These are phyloP conservation scores for Perdita meconis DNA, from an alignment of 2,888 invertebrate genomes.

Conservation along the genomic window DNA sequence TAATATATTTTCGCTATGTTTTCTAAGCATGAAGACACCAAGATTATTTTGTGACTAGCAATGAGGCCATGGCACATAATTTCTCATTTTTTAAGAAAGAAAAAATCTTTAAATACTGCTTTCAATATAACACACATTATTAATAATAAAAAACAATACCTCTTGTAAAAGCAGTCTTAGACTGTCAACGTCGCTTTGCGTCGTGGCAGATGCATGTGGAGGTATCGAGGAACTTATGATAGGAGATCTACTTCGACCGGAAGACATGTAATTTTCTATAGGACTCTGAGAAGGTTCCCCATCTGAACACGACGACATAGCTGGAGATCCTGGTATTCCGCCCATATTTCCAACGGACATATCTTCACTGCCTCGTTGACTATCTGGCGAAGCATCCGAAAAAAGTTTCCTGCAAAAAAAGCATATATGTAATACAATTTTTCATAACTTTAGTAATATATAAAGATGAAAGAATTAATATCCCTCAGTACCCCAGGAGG, in stretches of 20 bases:
- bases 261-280: conserved; percentile 79
- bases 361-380: conserved; percentile 76
- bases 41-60: conserved; percentile 20
- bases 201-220: conserved; percentile 83
- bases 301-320: conserved; percentile 82
- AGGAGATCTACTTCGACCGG: conserved; percentile 80
- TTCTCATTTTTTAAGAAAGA: conserved; percentile 46
- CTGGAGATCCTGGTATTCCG: conserved; percentile 80
- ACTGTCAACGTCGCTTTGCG: conserved; percentile 89
- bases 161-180: conserved; percentile 91
- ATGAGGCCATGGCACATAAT: conserved; percentile 48
- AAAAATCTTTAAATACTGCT: neutral
- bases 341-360: conserved; percentile 72
- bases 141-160: conserved; percentile 85
- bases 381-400: conserved; percentile 80
- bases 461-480: conserved; percentile 20
- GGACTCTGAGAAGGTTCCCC: conserved; percentile 82
- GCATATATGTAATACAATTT: neutral
- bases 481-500: conserved; percentile 78
- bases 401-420: conserved; percentile 75
- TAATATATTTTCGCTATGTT: neutral
- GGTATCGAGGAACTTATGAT: conserved; percentile 83
- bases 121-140: conserved; percentile 22
- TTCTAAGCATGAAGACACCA: neutral
- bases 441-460: neutral